phyloP scores from a whole-genome alignment of 1,140 invertebrate species.

The Drosophila punjabiensis region DNA sequence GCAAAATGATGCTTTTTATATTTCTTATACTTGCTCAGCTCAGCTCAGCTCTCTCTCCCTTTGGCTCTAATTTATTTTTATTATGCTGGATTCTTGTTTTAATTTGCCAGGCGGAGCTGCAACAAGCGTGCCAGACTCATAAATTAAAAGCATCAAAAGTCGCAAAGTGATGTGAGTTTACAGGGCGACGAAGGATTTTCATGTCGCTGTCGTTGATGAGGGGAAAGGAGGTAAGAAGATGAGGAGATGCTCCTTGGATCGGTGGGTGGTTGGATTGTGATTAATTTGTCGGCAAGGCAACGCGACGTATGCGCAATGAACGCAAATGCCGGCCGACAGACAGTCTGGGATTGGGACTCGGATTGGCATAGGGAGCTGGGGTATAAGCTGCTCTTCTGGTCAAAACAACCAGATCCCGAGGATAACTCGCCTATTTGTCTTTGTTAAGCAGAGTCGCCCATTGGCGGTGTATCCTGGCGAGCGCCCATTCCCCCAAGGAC shows the following conservation, averaged over 20 bases:
- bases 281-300: conserved; percentile 71
- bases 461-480: conserved; percentile 3
- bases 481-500: background rate
- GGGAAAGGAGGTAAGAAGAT: background rate
- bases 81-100: conserved; percentile 49
- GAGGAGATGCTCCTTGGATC: background rate
- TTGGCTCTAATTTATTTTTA: conserved; percentile 53
- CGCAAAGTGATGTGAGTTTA: conserved; percentile 44
- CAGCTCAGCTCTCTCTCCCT: background rate
- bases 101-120: conserved; percentile 35
- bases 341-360: conserved; percentile 13
- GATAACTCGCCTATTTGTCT: conserved; percentile 69
- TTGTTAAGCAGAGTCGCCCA: conserved; percentile 57
- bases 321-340: conserved; percentile 44
- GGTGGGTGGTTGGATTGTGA: conserved; percentile 51
- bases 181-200: conserved; percentile 55
- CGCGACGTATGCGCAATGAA: conserved; percentile 69
- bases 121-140: conserved; percentile 57
- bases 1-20: conserved; percentile 45
- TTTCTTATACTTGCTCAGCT: conserved; percentile 28
- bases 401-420: conserved; percentile 49
- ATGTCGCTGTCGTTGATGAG: conserved; percentile 6
- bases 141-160: conserved; percentile 60
- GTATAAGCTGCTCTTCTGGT: conserved; percentile 34
- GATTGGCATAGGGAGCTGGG: background rate